phyloP scores from a whole-genome alignment of 2,113 vertebrate species.

The Glaucidium brasilianum region DNA sequence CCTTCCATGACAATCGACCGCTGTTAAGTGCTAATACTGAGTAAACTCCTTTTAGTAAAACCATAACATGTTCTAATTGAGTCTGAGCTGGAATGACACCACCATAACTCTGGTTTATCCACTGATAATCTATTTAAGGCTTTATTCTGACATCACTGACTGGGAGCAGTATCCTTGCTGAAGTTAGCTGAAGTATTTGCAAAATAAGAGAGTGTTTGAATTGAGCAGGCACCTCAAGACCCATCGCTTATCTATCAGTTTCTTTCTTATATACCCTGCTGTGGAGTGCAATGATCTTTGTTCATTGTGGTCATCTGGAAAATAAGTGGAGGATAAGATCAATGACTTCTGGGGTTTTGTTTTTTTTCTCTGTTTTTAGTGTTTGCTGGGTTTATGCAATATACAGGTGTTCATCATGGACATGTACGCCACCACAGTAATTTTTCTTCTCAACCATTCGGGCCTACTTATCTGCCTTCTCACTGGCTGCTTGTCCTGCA shows the following conservation, averaged over 20 bases:
- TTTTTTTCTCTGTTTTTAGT: background rate
- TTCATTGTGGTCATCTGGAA: background rate
- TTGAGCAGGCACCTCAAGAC: background rate
- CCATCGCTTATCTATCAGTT: background rate
- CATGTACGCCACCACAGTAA: background rate
- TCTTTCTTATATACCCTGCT: background rate
- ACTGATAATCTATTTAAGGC: background rate
- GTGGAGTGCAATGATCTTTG: background rate
- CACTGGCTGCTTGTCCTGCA: background rate
- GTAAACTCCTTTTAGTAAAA: background rate
- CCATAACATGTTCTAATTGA: background rate
- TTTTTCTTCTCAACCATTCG: background rate
- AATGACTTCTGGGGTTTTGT: background rate
- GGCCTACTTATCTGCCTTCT: background rate
- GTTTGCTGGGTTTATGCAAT: background rate
- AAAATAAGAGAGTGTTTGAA: background rate
- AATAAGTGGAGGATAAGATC: background rate
- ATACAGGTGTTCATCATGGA: background rate
- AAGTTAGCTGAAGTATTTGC: background rate
- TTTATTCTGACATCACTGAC: background rate
- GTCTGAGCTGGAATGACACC: background rate
- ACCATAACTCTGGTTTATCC: background rate
- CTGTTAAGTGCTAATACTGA: background rate
- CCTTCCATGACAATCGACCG: background rate
- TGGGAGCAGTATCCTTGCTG: background rate